Evolutionary conservation across 1,140 invertebrate species (phyloP), one percentile per base, ranked within the genome.

Genomic region (Neodiprion lecontei): DNA sequence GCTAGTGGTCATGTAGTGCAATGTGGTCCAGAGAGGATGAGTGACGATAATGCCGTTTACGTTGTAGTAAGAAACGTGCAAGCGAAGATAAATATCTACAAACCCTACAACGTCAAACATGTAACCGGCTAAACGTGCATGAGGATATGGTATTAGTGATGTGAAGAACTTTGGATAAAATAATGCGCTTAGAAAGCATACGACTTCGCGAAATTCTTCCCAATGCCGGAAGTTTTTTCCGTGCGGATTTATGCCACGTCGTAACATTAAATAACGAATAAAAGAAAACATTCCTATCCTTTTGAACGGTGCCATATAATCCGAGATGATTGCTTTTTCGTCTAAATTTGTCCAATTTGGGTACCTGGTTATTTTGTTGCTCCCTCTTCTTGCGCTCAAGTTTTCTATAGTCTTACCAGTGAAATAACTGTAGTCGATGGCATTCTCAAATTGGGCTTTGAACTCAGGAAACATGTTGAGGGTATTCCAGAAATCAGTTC

Each of bases 41-140:
- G 84, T 86, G 1, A 89, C 82, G 48, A 88, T 75, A 10, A 89
- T 79, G 7, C 87, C 86, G 1, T 81, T 77, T 0, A 86, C 81
- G 71, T 87, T 87, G 79, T 83, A 88, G 65, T 87, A 89, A 14
- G 86, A 86, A 7, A 88, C 82, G 67, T 88, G 82, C 81, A 88
- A 82, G 10, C 86, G 78, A 74, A 88, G 81, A 28, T 87, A 83
- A 67, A 85, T 88, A 78, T 61, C 79, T 61, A 68, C n/a, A 12
- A 61, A 17, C n/a, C 53, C 53, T 12, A 61, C 53, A 61, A 61
- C 9, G n/a, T 61, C 53, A 9, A 61, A 61, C 53, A 17, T 14
- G n/a, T 61, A 61, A 17, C 53, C 53, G 11, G n/a, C 53, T 61
- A 61, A 61, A 61, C 53, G 53, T 61, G n/a, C 53, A 12, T 14